Percentiles rank a stretch among this genome's conserved stretches.
Evolutionary conservation across 2,113 vertebrate species (phyloP).

Genomic region (Pardalotus punctatus): DNA sequence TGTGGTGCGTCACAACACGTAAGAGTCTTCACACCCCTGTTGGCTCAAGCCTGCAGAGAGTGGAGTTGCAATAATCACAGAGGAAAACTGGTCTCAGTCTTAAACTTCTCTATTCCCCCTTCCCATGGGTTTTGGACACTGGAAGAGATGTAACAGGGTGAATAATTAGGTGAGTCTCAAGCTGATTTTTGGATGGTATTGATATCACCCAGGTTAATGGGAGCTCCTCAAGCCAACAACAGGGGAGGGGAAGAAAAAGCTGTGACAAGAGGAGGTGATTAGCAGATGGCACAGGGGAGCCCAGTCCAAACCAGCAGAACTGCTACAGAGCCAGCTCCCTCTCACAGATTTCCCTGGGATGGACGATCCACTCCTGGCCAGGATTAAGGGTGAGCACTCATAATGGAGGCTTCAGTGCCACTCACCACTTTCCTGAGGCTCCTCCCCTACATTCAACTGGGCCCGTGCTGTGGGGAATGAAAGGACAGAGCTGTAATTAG

Average conservation of each 20-base stretch:
- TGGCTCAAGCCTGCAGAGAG: rapidly evolving
- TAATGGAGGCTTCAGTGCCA: background rate
- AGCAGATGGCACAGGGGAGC: background rate
- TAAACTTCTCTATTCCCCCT: background rate
- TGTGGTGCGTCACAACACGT: rapidly evolving
- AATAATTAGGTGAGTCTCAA: background rate
- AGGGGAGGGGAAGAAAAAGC: background rate
- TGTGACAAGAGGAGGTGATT: background rate
- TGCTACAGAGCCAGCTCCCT: background rate
- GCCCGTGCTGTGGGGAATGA: background rate
- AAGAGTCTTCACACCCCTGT: background rate
- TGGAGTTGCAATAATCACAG: background rate
- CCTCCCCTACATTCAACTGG: rapidly evolving
- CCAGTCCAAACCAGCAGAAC: background rate
- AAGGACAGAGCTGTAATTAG: background rate
- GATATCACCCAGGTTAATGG: background rate
- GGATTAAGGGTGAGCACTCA: rapidly evolving
- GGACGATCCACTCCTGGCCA: background rate
- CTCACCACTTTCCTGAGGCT: rapidly evolving
- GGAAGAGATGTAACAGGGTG: background rate
- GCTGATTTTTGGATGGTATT: background rate
- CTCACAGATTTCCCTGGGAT: background rate
- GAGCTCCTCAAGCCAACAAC: background rate
- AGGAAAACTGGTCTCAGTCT: background rate
- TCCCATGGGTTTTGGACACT: background rate